Percentiles rank a stretch among this genome's conserved stretches.
phyloP scores from a whole-genome alignment of 2,888 invertebrate genomes.

The Drosophila lacicola region DNA sequence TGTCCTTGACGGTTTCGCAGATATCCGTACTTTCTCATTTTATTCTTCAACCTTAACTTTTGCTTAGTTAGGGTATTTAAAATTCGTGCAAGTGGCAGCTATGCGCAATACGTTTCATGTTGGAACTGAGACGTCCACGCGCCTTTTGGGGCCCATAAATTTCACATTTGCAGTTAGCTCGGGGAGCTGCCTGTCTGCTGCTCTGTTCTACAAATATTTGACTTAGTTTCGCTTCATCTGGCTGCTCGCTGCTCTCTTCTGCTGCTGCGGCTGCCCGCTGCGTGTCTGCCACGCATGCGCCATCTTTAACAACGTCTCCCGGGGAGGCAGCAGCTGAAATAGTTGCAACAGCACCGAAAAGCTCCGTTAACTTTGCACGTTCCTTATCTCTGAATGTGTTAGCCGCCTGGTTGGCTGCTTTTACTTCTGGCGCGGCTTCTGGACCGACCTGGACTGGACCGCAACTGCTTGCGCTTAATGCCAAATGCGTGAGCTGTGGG shows the following conservation, averaged over 20 bases:
- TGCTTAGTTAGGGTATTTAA: neutral
- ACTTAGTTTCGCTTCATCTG: constrained; percentile 68
- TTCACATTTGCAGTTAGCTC: constrained; percentile 68
- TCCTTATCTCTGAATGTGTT: constrained; percentile 66
- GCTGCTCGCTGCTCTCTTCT: constrained; percentile 22
- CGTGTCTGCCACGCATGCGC: constrained; percentile 75
- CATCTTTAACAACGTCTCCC: constrained; percentile 45
- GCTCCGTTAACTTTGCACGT: constrained; percentile 59
- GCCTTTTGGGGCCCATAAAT: constrained; percentile 73
- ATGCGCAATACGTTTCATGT: constrained; percentile 20
- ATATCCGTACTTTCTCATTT: neutral
- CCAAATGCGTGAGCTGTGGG: constrained; percentile 78
- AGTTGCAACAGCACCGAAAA: constrained; percentile 28
- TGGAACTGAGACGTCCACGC: constrained; percentile 52
- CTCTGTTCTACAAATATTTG: constrained; percentile 74
- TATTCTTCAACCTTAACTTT: neutral
- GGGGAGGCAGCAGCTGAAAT: constrained; percentile 9
- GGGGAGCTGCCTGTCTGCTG: constrained; percentile 42
- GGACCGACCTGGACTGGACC: constrained; percentile 24
- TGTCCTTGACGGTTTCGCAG: too few relatives aligned
- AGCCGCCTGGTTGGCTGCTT: constrained; percentile 37
- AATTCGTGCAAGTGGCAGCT: neutral
- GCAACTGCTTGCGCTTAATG: constrained; percentile 50
- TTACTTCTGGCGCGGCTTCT: constrained; percentile 40
- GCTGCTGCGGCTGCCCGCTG: constrained; percentile 44